Base-by-base conservation (phyloP, 2,113 vertebrate species). In the Hystrix cristata region DNA sequence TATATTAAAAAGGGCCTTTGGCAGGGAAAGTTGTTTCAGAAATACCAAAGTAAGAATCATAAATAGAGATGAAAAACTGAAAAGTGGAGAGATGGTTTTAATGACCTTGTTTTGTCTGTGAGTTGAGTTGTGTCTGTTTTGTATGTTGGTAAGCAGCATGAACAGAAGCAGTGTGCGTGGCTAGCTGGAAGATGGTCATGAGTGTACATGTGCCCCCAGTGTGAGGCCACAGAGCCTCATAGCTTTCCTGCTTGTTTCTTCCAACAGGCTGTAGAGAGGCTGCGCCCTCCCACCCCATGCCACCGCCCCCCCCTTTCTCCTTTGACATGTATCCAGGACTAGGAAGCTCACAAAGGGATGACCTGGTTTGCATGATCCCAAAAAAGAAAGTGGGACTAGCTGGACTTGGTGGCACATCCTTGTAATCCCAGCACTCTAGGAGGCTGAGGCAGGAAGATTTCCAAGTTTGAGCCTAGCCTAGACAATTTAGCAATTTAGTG, bases 11-110 rank as follows among this genome's bases (percentile, higher is more conserved):
- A 46, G 64, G 29, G 18, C 48, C 18, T 90, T 93, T 91, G 84
- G 31, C 14, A 87, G 55, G 62, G 16, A 88, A 67, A 69, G 29
- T 64, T 91, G 29, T 84, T 95, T 95, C 83, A 95, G 87, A 96
- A 89, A 88, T 88, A 57, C 57, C 51, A 86, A 89, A 57, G 55
- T 43, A 87, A 79, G 10, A 62, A 57, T 96, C 43, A 15, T 92
- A 94, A 95, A 14, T 85, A 72, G 55, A 91, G 94, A 88, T 81
- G 62, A 86, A 67, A 60, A 93, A 69, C 43, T 62, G 29, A 92
- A 82, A 94, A 95, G 64, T 55, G 60, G 27, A 16, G 25, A 82
- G 84, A 43, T 11, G 13, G 0, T 59, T 48, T 67, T 84, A 31
- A 65, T n/a, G 57, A 85, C 51, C 59, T n/a, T 27, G 38, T 92